Evolutionary conservation across 2,888 invertebrate genomes (phyloP), one percentile per base, ranked within the genome.

Genomic region (Pterobdella sp.): DNA sequence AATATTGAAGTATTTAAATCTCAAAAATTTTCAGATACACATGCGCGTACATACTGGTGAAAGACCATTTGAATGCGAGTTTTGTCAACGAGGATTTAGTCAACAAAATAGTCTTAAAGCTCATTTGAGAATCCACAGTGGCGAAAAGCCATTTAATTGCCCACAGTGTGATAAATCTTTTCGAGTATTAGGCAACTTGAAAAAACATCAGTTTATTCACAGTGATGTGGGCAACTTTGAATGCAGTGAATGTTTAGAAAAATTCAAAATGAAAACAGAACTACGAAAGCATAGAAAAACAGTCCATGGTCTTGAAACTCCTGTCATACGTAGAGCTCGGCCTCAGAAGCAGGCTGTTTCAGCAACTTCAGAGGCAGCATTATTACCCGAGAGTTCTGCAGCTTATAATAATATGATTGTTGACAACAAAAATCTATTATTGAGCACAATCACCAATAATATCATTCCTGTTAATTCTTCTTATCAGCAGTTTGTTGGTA

Each of bases 31-130:
- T 34, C 56, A 56, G 7, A 68, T 68, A 34, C 74, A 77, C 68
- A 72, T 72, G 52, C 74, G 77, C 0, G 72, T 74, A 14, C 77
- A 77, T 63, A 77, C 77, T 0, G 77, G 77, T 34, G 77, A 77
- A 66, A 37, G 72, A 26, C 77, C 77, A 0, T 77, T 76, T 34
- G 69, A 75, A 60, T 77, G 77, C 56, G 31, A n/a, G 3, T 72
- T 63, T 49, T 77, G 77, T 60, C 72, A 69, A 1, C 74, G 74
- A 34, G 74, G 74, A 26, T 77, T 77, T 67, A 74, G 74, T 31
- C 77, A 77, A 52, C 71, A 75, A 35, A 73, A 74, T 49, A 75
- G 75, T 36, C 71, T 77, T 7, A 76, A 75, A 60, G 76, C 76
- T 35, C 76, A 76, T 67, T 72, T 75, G 49, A 68, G 76, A 29